Conservation (phyloP, 2,797 vertebrate genomes). For the Antrozous pallidus region DNA sequence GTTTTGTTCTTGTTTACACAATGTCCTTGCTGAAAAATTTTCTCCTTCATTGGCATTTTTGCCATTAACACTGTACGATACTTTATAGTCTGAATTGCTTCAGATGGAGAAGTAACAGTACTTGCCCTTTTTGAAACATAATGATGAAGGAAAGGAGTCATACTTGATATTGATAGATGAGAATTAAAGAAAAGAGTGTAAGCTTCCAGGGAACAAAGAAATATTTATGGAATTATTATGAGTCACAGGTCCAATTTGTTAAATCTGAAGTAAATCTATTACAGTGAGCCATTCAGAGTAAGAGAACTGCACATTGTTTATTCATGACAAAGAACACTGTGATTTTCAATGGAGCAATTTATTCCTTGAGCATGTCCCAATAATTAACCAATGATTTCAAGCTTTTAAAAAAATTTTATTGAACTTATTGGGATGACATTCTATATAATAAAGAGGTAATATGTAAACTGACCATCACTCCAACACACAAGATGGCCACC, state of each 20-base stretch:
- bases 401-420: not conserved
- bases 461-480: too few species aligned
- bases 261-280: slow-evolving; percentile 45
- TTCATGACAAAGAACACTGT: slow-evolving; percentile 38
- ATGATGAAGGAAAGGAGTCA: slow-evolving; percentile 50
- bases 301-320: slow-evolving; percentile 33
- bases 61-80: slow-evolving; percentile 55
- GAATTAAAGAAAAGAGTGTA: slow-evolving; percentile 53
- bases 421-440: not conserved
- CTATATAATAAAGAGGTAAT: too few species aligned
- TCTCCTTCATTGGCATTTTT: slow-evolving; percentile 26
- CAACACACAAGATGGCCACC: too few species aligned
- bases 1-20: slow-evolving; percentile 59
- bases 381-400: slow-evolving; percentile 20
- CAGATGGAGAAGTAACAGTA: slow-evolving; percentile 53
- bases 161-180: slow-evolving; percentile 58
- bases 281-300: slow-evolving; percentile 26
- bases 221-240: slow-evolving; percentile 52
- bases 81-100: slow-evolving; percentile 50
- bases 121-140: slow-evolving; percentile 52
- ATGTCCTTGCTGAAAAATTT: slow-evolving; percentile 55
- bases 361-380: slow-evolving; percentile 20
- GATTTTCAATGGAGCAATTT: slow-evolving; percentile 32
- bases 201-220: slow-evolving; percentile 18
- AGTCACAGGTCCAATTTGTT: slow-evolving; percentile 28